Conservation (phyloP, 2,888 invertebrate genomes). For the Aleiodes leptofemur region DNA sequence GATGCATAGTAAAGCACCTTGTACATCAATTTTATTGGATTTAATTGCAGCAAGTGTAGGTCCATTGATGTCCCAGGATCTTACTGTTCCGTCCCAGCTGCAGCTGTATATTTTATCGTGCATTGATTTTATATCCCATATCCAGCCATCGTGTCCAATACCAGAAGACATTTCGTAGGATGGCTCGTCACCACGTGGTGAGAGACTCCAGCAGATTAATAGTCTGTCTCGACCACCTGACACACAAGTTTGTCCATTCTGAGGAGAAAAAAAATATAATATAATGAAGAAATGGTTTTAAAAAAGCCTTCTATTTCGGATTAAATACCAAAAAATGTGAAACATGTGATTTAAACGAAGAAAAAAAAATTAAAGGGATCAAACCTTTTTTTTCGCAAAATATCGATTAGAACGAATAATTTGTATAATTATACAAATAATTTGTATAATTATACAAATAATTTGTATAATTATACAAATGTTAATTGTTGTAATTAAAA, state of each 20-base stretch:
- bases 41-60: slow-evolving; percentile 69
- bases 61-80: slow-evolving; percentile 77
- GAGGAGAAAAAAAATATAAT: slow-evolving; percentile 24
- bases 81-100: slow-evolving; percentile 80
- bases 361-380: too few relatives aligned
- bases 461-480: too few relatives aligned
- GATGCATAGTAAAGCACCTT: slow-evolving; percentile 78
- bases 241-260: slow-evolving; percentile 74
- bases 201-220: slow-evolving; percentile 77
- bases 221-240: slow-evolving; percentile 80
- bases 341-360: too few relatives aligned
- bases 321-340: too few relatives aligned
- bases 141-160: slow-evolving; percentile 81
- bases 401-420: too few relatives aligned
- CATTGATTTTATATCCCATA: slow-evolving; percentile 79
- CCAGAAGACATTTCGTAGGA: slow-evolving; percentile 59
- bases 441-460: too few relatives aligned
- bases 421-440: too few relatives aligned
- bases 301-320: too few relatives aligned
- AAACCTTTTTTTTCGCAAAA: too few relatives aligned
- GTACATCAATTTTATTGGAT: slow-evolving; percentile 61
- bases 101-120: slow-evolving; percentile 78
- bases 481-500: too few relatives aligned
- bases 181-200: slow-evolving; percentile 60
- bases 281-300: too few relatives aligned